A percentile compares a stretch with the other conserved stretches of the same genome.
Conservation (phyloP, 2,888 invertebrate species). For the Mesorhabditis spiculigera region DNA sequence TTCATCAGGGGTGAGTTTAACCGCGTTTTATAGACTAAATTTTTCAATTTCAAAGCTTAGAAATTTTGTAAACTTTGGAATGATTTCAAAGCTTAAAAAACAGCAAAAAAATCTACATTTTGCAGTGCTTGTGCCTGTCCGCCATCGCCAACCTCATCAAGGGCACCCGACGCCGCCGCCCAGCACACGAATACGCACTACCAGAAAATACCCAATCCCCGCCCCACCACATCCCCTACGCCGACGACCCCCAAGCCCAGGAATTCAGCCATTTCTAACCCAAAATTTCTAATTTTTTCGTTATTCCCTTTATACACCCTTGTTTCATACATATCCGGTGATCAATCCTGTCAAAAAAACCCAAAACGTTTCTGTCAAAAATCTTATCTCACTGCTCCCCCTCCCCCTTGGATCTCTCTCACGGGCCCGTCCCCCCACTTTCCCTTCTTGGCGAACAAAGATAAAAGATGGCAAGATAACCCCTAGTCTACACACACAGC, state of each 20-base stretch:
- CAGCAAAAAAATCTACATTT: neutral
- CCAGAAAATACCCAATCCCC: conserved; percentile 32
- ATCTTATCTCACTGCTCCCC: neutral
- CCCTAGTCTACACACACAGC: too few relatives aligned
- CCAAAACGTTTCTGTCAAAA: conserved; percentile 4
- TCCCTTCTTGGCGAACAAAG: too few relatives aligned
- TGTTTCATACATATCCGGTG: neutral
- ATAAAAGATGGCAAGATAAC: too few relatives aligned
- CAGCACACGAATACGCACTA: conserved; percentile 37
- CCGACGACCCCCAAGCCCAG: conserved; percentile 42
- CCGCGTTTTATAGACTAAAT: too few relatives aligned
- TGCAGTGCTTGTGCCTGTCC: conserved; percentile 22
- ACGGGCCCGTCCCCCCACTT: too few relatives aligned
- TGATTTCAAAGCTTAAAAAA: conserved; percentile 10
- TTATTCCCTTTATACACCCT: too few relatives aligned
- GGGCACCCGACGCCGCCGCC: conserved; percentile 8
- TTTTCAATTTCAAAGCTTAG: neutral
- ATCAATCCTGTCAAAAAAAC: neutral
- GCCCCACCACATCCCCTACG: conserved; percentile 35
- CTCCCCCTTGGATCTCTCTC: too few relatives aligned
- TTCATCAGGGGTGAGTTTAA: conserved; percentile 19
- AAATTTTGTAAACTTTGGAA: neutral
- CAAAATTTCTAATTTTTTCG: too few relatives aligned
- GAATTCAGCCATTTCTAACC: conserved; percentile 47
- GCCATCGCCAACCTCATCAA: conserved; percentile 22